Percentiles rank a stretch among this genome's conserved stretches.
phyloP scores from a whole-genome alignment of 2,797 vertebrate species.

The Antrozous pallidus region DNA sequence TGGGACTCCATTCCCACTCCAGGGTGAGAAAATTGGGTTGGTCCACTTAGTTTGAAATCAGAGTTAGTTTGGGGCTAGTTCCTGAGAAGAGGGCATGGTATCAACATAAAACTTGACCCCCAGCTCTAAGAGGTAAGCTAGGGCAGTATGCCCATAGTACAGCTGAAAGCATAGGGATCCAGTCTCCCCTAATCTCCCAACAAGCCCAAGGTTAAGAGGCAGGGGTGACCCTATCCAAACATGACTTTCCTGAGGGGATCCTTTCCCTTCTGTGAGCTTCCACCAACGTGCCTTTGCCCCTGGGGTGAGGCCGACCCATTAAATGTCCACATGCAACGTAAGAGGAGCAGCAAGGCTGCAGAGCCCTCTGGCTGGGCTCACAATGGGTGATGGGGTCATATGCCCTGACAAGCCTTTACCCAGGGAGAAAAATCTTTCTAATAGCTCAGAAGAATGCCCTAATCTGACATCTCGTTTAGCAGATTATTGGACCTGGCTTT shows the following conservation, averaged over 20 bases:
- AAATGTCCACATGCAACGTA: slow-evolving; percentile 25
- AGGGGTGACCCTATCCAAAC: background rate
- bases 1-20: background rate
- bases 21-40: background rate
- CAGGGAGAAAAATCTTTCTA: slow-evolving; percentile 86
- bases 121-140: background rate
- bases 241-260: background rate
- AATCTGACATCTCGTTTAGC: slow-evolving; percentile 86
- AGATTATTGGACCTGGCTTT: slow-evolving; percentile 87
- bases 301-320: background rate
- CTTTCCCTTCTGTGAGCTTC: background rate
- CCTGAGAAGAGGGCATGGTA: background rate
- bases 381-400: slow-evolving; percentile 77
- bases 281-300: background rate
- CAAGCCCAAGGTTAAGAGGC: background rate
- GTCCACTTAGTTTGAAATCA: background rate
- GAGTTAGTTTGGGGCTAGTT: background rate
- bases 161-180: background rate
- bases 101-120: background rate
- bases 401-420: slow-evolving; percentile 82
- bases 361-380: slow-evolving; percentile 73
- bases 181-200: background rate
- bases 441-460: slow-evolving; percentile 87
- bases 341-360: slow-evolving; percentile 14
- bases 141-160: background rate